These are phyloP conservation scores for Dinoponera quadriceps DNA, from an alignment of 1,140 invertebrate genomes.

Conservation along the genomic window DNA sequence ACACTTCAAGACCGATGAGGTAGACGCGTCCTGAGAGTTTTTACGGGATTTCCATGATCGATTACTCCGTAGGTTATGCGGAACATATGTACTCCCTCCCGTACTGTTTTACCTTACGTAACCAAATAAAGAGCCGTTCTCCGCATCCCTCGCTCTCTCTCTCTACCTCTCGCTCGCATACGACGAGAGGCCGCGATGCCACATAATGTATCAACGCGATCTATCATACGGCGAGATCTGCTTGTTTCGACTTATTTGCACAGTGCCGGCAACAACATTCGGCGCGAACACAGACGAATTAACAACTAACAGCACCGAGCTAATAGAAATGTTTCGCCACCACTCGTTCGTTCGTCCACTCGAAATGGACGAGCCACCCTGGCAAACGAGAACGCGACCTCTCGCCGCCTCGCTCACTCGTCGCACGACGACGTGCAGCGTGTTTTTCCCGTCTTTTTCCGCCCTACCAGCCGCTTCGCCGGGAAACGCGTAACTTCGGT, in stretches of 20 bases:
- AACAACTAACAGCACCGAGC: constrained; percentile 23
- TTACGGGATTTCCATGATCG: constrained; percentile 72
- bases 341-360: not conserved
- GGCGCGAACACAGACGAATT: not conserved
- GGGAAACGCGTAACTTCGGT: not conserved
- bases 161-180: not conserved
- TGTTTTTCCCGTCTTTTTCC: not conserved
- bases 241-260: constrained; percentile 24
- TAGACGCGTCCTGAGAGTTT: constrained; percentile 62
- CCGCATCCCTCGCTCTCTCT: no score
- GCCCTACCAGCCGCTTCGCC: not conserved
- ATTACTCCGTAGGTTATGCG: constrained; percentile 63
- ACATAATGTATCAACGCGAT: constrained; percentile 45
- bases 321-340: not conserved
- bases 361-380: not conserved
- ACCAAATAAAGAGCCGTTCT: constrained; percentile 37
- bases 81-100: constrained; percentile 68
- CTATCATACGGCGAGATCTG: constrained; percentile 24
- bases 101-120: constrained; percentile 64
- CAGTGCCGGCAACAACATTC: constrained; percentile 2
- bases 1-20: constrained; percentile 72
- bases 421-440: not conserved
- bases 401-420: not conserved
- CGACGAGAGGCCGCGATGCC: constrained; percentile 8
- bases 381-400: not conserved